Base-by-base conservation (phyloP, 2,797 vertebrate species). In the Trachurus trachurus region DNA sequence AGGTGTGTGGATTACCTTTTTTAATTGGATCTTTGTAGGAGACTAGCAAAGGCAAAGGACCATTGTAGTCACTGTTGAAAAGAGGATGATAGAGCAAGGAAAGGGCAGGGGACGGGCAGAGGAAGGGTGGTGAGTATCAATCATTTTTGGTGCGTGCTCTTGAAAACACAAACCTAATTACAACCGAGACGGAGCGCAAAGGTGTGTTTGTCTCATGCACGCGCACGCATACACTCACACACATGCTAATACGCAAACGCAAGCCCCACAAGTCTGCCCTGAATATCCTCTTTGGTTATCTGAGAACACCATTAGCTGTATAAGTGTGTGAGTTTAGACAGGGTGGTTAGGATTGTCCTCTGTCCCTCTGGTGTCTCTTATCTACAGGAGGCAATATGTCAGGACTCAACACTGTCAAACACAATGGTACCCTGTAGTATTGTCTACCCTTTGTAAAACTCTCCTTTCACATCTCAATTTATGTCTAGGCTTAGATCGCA, bases 1-100 rank as follows among this genome's bases (percentile, higher is more conserved):
- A 86, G 85, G 79, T 85, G 75, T 88, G 80, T 75, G 82, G 84
- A 84, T 89, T 88, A 81, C 74, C 71, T 79, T 84, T 86, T 86
- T 81, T 87, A 90, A 93, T 86, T 90, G 75, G 77, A 86, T 89
- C 78, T 74, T 77, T 87, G 64, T 81, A 42, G 53, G 62, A 80
- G 37, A 59, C 31, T 49, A 47, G 59, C 37, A 60, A 74, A 82
- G 76, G 60, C 62, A 84, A 71, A 83, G 68, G 53, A n/a, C 56
- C 34, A 45, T 74, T 81, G 81, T 88, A 73, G 76, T 72, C 53
- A 37, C 13, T 40, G 71, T 13, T 78, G 65, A 84, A 84, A 83
- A 63, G 58, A 19, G 49, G 29, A 42, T 54, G 73, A 68, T 53
- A 52, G 73, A 80, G 65, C 31, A 53, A 37, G 58, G 19, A 79